Conservation (phyloP, 2,797 vertebrate genomes). For the Mastacembelus armatus region DNA sequence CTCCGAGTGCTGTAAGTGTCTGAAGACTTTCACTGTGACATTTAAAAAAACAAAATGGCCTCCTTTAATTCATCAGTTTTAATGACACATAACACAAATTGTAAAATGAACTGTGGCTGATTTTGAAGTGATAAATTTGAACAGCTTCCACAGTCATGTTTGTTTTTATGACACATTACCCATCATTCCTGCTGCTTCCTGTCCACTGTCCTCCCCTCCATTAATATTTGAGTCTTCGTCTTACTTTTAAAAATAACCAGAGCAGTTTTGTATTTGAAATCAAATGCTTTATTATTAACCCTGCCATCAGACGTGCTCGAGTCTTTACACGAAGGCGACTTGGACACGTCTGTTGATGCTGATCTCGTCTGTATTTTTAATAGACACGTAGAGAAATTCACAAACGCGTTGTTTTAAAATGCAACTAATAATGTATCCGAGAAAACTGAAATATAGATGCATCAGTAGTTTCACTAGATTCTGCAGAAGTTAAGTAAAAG, state of each 20-base stretch:
- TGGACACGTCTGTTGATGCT: not conserved
- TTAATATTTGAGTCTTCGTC: no score
- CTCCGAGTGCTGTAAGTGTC: conserved; percentile 26
- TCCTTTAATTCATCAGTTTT: not conserved
- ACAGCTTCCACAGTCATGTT: no score
- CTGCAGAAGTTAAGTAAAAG: not conserved
- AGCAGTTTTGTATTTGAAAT: no score
- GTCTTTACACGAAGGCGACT: not conserved
- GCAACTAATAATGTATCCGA: conserved; percentile 18
- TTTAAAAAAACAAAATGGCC: conserved; percentile 16
- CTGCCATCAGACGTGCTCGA: not conserved
- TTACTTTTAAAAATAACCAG: no score
- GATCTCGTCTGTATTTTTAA: no score
- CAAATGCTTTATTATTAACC: conserved; percentile 33
- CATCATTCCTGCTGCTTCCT: no score
- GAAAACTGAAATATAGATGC: not conserved
- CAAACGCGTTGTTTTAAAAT: not conserved
- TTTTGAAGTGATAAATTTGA: no score
- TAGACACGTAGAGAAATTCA: conserved; percentile 3
- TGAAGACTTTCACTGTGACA: conserved; percentile 46
- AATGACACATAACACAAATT: not conserved
- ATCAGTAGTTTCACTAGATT: no score
- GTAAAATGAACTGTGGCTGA: not conserved
- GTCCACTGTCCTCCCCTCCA: no score
- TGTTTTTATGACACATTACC: no score